Conservation (phyloP, 2,888 invertebrate genomes). For the Rhogogaster chlorosoma region DNA sequence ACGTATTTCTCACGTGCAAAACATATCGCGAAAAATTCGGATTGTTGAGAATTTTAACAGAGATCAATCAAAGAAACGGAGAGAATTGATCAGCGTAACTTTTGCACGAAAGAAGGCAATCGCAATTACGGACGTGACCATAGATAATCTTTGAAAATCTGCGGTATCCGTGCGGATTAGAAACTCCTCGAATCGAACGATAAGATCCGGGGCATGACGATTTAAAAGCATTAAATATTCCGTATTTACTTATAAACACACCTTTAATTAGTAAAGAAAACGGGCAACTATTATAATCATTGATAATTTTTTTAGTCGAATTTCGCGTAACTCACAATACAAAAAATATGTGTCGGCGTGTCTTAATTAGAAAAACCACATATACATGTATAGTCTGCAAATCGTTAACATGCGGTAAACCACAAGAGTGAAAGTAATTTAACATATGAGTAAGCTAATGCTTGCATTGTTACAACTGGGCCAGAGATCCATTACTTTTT, state of each 20-base stretch:
- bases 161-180: neutral
- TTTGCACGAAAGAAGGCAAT: neutral
- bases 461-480: conserved; percentile 61
- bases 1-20: neutral
- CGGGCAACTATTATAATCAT: neutral
- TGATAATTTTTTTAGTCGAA: neutral
- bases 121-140: conserved; percentile 7
- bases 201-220: neutral
- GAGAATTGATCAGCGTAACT: neutral
- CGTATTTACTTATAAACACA: neutral
- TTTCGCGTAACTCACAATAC: neutral
- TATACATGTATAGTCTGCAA: neutral
- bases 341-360: neutral
- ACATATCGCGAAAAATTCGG: neutral
- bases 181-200: neutral
- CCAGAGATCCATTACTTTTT: conserved; percentile 57
- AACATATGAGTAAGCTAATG: conserved; percentile 37
- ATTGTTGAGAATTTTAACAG: neutral
- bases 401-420: conserved; percentile 20
- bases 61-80: neutral
- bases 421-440: conserved; percentile 46
- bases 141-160: conserved; percentile 22
- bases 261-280: neutral
- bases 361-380: conserved; percentile 9
- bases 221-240: neutral